Base-by-base conservation (phyloP, 1,140 invertebrate genomes). In the Thaumetopoea pityocampa region DNA sequence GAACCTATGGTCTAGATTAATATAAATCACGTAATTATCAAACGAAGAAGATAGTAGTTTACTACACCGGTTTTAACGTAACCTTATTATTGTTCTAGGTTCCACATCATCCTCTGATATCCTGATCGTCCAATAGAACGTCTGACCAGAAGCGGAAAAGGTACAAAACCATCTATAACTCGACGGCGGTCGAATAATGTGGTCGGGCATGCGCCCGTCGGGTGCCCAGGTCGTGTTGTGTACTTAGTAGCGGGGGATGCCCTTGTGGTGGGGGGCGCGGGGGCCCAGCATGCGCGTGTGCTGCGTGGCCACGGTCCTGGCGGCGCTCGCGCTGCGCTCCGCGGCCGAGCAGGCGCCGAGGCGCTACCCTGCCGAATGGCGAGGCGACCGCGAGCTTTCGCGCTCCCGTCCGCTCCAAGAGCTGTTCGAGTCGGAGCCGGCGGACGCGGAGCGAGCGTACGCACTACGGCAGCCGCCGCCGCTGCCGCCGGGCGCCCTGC, bases 171-270 rank as follows among this genome's bases (percentile, higher is more conserved):
- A n/a, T n/a, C n/a, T n/a, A n/a, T n/a, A n/a, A n/a, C n/a, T n/a
- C n/a, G n/a, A n/a, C n/a, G n/a, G n/a, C n/a, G n/a, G 35, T 59
- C 43, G 35, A 70, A 80, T 80, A 79, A 82, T 82, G 78, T 68
- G 73, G 73, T 70, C 49, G 76, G 73, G 73, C 67, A 67, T 42
- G 67, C 58, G 69, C 70, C 74, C 72, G 54, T 51, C 44, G 63
- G 47, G 60, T 47, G 64, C 48, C 43, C 51, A 53, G 50, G 51
- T 53, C 33, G 58, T 51, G 41, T 44, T 63, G 67, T 76, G 58
- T 56, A 80, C 73, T 77, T 83, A 80, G 70, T 80, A 67, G 52
- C 35, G 45, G 63, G 56, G 16, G 58, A 77, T 69, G 76, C 57
- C 59, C 42, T 52, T 63, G 62, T 63, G 65, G 66, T 64, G 69